Conservation (phyloP, 1,140 invertebrate species). For the Hesperophylax magnus region DNA sequence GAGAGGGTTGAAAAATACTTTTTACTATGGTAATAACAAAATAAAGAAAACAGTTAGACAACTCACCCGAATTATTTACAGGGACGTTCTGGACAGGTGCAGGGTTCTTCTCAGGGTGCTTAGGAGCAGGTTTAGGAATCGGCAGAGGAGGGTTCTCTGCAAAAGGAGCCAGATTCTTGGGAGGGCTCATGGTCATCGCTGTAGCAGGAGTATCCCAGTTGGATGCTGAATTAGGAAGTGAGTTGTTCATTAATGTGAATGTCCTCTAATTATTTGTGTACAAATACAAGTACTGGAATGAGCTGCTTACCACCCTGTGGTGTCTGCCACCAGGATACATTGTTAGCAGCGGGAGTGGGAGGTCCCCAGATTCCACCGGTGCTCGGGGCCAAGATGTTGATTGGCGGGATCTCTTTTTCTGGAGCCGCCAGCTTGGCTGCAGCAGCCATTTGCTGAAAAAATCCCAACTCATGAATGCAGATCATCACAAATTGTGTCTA, state of each 20-base stretch:
- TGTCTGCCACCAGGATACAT: constrained; percentile 39
- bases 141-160: neutral
- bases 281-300: neutral
- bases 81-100: too few species aligned
- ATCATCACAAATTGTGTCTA: too few species aligned
- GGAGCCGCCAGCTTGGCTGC: constrained; percentile 9
- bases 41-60: too few species aligned
- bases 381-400: neutral
- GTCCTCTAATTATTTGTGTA: neutral
- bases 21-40: too few species aligned
- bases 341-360: constrained; percentile 7
- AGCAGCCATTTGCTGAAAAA: neutral
- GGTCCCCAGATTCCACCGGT: constrained; percentile 34
- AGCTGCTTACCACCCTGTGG: constrained; percentile 9
- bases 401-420: neutral
- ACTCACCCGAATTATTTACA: too few species aligned
- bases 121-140: neutral
- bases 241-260: too few species aligned
- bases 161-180: neutral
- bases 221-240: neutral
- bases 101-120: too few species aligned
- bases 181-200: neutral
- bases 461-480: neutral
- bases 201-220: neutral
- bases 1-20: too few species aligned